Conservation (phyloP, 2,888 invertebrate species). For the Candidula unifasciata region DNA sequence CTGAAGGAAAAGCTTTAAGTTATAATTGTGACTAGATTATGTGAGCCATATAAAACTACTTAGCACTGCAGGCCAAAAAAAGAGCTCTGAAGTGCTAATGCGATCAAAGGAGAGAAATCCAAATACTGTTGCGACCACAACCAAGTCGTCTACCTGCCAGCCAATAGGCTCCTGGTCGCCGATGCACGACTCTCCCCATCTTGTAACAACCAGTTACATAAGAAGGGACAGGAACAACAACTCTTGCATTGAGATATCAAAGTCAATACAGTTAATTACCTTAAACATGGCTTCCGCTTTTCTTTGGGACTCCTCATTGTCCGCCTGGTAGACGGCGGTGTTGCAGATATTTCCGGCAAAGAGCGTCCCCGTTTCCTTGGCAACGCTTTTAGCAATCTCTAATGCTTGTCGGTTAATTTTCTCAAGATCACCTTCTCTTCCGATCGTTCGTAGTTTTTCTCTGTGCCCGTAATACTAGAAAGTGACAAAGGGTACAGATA, state of each 20-base stretch:
- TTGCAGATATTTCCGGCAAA: slow-evolving; percentile 76
- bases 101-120: no score
- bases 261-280: slow-evolving; percentile 50
- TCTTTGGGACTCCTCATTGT: slow-evolving; percentile 46
- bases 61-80: no score
- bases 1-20: no score
- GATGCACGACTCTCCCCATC: no score
- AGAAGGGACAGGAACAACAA: background rate
- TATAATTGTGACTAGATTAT: no score
- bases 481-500: background rate
- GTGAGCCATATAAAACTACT: no score
- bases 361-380: slow-evolving; percentile 70
- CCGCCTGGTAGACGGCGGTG: slow-evolving; percentile 53
- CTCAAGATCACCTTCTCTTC: slow-evolving; percentile 71
- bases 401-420: slow-evolving; percentile 69
- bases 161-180: no score
- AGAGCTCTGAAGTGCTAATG: no score
- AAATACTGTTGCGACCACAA: no score
- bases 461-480: slow-evolving; percentile 75
- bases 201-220: no score
- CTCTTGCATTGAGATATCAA: no score
- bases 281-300: slow-evolving; percentile 60
- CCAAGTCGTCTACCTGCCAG: no score
- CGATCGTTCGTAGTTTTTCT: slow-evolving; percentile 70
- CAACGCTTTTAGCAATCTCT: slow-evolving; percentile 73